Base-by-base conservation (phyloP, 2,797 vertebrate species). In the Coracias cyanogaster region DNA sequence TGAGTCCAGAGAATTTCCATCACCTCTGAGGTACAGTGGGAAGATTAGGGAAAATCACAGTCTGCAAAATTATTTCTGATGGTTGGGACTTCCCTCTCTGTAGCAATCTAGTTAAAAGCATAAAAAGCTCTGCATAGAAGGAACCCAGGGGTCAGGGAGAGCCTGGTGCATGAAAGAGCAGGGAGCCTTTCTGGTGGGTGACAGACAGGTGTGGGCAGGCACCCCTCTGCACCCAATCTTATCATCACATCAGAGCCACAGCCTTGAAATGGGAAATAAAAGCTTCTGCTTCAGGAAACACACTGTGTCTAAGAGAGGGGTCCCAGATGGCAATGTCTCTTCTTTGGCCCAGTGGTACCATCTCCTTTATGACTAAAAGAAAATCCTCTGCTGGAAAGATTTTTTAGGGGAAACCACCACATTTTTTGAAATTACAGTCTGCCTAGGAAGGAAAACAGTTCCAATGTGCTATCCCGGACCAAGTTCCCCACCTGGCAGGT, bases 281-380 rank as follows among this genome's bases (percentile, higher is more conserved):
- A 65, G 8, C 9, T 41, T 72, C 41, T 66, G 21, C 55, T 73
- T 61, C 41, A 54, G 82, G 25, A 88, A 92, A 67, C 15, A 35
- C 8, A 39, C 1, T 3, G 3, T 0, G 0, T 29, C 15, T 15
- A 37, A 51, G n/a, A 91, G 54, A 72, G 13, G 19, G 7, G 29
- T 74, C 54, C 29, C 31, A 57, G 18, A 15, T 4, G 14, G 35
- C 60, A 89, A 29, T 8, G 0, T 3, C 12, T 70, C 20, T 60
- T 60, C 78, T 69, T 5, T 35, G 21, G 61, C 35, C 69, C 39
- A 79, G 8, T 0, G 12, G 46, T 39, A 77, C 24, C 43, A 52
- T 21, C 21, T 51, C n/a, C 35, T 79, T 55, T 33, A 41, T 17
- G 24, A 10, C 31, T 71, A 58, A 81, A 26, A 69, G 26, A 43